Evolutionary conservation across 2,113 vertebrate genomes (phyloP).

Genomic region (Solenodon paradoxus): DNA sequence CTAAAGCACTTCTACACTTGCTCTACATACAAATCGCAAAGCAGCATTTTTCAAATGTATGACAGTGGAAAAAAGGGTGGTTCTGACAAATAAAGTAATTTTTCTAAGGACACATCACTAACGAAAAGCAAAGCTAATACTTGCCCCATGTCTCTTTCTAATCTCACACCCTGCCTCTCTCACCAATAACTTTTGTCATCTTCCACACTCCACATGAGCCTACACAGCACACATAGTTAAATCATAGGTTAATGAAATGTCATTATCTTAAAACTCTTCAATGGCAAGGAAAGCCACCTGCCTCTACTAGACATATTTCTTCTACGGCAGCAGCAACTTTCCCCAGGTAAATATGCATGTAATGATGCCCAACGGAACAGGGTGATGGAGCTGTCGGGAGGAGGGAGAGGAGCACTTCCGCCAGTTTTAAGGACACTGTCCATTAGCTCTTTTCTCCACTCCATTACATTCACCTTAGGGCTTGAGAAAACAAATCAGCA

Average conservation of each 20-base stretch:
- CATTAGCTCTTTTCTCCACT: constrained; percentile 15
- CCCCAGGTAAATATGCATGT: background rate
- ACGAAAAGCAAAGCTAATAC: background rate
- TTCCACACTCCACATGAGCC: background rate
- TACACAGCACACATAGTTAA: background rate
- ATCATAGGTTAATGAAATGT: background rate
- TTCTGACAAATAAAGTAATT: background rate
- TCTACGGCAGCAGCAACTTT: background rate
- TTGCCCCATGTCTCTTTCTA: background rate
- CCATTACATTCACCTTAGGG: background rate
- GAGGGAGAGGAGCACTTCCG: background rate
- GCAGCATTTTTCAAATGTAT: background rate
- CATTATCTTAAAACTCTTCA: background rate
- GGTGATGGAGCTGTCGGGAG: background rate
- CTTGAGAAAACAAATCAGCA: constrained; percentile 1
- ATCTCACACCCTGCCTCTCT: background rate
- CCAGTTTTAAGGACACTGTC: background rate
- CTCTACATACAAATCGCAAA: background rate
- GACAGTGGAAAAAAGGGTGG: background rate
- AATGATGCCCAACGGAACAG: background rate
- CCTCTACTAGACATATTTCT: background rate
- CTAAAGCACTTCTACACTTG: background rate
- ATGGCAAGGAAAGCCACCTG: background rate
- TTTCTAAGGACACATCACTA: background rate
- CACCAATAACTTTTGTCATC: background rate